phyloP scores from a whole-genome alignment of 2,888 invertebrate genomes.

The Lepidochrysops patricia region DNA sequence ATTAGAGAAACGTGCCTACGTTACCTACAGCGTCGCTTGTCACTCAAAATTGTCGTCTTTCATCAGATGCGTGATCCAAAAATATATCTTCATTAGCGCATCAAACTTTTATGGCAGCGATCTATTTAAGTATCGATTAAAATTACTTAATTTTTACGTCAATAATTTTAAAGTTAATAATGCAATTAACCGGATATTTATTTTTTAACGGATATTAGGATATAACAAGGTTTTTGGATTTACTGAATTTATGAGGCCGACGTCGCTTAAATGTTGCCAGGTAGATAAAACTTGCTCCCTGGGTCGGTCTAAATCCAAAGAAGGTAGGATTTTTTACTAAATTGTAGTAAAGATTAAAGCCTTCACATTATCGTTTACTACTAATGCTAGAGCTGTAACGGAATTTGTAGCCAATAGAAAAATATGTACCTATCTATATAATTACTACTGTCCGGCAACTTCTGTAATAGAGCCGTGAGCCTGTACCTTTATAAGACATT shows the following conservation, averaged over 20 bases:
- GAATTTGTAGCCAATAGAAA: neutral
- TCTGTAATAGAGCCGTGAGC: neutral
- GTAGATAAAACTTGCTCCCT: too few relatives aligned
- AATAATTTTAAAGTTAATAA: neutral
- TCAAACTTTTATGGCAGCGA: conserved; percentile 33
- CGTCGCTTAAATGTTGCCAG: too few relatives aligned
- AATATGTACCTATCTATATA: neutral
- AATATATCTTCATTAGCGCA: conserved; percentile 64
- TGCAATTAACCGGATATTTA: neutral
- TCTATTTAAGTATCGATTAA: conserved; percentile 17
- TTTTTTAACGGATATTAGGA: neutral
- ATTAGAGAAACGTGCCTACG: conserved; percentile 57
- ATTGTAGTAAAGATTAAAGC: too few relatives aligned
- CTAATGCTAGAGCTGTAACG: too few relatives aligned
- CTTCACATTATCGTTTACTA: too few relatives aligned
- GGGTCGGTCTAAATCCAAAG: neutral
- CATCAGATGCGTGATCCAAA: conserved; percentile 52
- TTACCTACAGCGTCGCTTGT: conserved; percentile 68
- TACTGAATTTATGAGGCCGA: neutral
- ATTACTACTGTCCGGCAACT: neutral
- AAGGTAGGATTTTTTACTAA: neutral
- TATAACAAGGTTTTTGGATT: neutral
- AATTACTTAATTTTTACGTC: neutral
- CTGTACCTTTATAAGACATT: neutral
- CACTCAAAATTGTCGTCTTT: conserved; percentile 55